Base-by-base conservation (phyloP, 2,113 vertebrate genomes). In the Leptobrachium ailaonicum region DNA sequence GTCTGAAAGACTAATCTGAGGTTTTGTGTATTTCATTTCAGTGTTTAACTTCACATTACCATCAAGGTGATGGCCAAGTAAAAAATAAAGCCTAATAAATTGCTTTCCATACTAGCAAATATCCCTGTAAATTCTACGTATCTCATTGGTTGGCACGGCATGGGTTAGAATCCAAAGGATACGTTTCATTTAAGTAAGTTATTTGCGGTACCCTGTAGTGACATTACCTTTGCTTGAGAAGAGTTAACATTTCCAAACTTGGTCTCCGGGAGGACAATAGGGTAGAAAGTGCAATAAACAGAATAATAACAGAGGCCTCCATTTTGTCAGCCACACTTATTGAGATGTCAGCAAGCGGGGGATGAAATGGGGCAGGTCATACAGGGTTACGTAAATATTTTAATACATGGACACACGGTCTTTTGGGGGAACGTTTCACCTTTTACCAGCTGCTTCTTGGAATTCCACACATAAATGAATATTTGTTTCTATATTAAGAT, bases 301-400 rank as follows among this genome's bases (percentile, higher is more conserved):
- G 41, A 80, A 80, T 43, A 80, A 80, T 73, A 80, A 68, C 42
- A 74, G 3, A 41, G 53, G 3, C 63, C 53, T 68, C 71, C 78
- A 80, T 80, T 60, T 80, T 80, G 78, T 80, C 78, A 80, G 64
- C 78, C 50, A 74, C 78, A 80, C 78, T 80, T 58, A 80, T 47
- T 45, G 64, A 80, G 71, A 80, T 80, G 78, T 80, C 78, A 80
- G 64, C 66, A 50, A 20, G 41, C 2, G 20, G 66, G 11, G 62
- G 64, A 62, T 62, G 63, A 74, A 80, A 80, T 80, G 78, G 53
- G 43, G 41, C 47, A 74, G 71, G 78, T 80, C 78, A 80, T 11
- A 44, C 12, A 14, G 73, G 71, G 78, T 74, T 80, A 74, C 2
- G 54, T 80, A 80, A 80, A 74, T 80, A 80, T 74, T 80, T 74